Percentiles rank a stretch among this genome's conserved stretches.
Evolutionary conservation across 2,797 vertebrate genomes (phyloP).

Genomic region (Lagodon rhomboides): DNA sequence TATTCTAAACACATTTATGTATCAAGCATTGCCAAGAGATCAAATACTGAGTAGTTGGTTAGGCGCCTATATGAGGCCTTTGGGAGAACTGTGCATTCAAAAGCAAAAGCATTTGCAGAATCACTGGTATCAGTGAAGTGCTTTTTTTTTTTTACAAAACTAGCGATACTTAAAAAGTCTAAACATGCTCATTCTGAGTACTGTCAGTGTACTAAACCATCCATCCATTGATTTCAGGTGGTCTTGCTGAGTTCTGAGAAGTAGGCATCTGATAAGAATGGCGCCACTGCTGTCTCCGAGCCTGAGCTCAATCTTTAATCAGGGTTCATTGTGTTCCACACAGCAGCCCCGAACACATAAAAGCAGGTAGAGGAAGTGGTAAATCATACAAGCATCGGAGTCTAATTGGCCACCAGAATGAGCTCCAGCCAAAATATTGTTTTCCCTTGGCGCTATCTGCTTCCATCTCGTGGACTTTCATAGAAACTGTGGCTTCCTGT

Average conservation of each 20-base stretch:
- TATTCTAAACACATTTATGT: slow-evolving; percentile 1
- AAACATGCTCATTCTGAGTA: slow-evolving; percentile 22
- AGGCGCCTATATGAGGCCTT: neutral
- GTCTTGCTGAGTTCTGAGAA: slow-evolving; percentile 68
- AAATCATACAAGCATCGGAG: slow-evolving; percentile 84
- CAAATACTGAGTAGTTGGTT: neutral
- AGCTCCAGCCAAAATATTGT: slow-evolving; percentile 86
- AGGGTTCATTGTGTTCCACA: slow-evolving; percentile 82
- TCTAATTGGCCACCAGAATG: slow-evolving; percentile 84
- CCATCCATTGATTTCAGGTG: slow-evolving; percentile 69
- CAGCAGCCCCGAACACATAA: slow-evolving; percentile 77
- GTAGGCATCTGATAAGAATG: slow-evolving; percentile 82
- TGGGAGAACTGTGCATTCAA: neutral
- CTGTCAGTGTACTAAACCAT: slow-evolving; percentile 23
- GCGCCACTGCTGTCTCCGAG: slow-evolving; percentile 78
- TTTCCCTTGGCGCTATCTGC: slow-evolving; percentile 88
- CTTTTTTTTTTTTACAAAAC: slow-evolving; percentile 5
- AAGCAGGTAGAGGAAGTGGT: slow-evolving; percentile 85
- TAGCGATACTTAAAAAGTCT: slow-evolving; percentile 34
- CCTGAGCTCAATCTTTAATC: slow-evolving; percentile 83
- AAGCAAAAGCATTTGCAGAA: neutral
- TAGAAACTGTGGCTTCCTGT: slow-evolving; percentile 93
- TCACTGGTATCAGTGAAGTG: neutral
- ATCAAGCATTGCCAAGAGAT: neutral
- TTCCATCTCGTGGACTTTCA: slow-evolving; percentile 91